Evolutionary conservation across 2,888 invertebrate genomes (phyloP), one percentile per base, ranked within the genome.

Genomic region (Noctua janthina): DNA sequence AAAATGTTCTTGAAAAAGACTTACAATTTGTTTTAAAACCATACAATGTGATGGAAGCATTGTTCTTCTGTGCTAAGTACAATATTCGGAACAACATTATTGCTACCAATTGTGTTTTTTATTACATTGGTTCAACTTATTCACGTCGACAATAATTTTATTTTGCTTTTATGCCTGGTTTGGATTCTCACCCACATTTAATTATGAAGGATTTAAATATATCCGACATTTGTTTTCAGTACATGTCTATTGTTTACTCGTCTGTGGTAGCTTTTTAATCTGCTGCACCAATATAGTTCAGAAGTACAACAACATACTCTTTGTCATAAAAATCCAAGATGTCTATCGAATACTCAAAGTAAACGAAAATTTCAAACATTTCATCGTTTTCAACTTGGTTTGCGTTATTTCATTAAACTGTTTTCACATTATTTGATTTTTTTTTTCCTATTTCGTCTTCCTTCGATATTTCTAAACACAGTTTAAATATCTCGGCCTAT

Each of bases 301-400:
- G 15, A 74, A 59, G 23, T 8, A 49, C 8, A 51, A 51, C 7
- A 81, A 79, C 11, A 56, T 79, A 1, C 10, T 71, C 2, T 35
- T 67, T 15, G 17, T 75, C 4, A 11, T 51, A 13, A 74, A 79
- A 59, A 79, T 79, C 17, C 81, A 81, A 39, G 11, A 54, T 20
- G n/a, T 79, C 23, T 70, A 56, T 49, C 51, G 54, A 67, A 20
- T 59, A 35, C 80, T 81, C 17, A 71, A 81, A n/a, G n/a, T 59
- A 17, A 66, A 67, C 2, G 56, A 49, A 7, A 17, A 49, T 59
- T 51, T 72, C 1, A 59, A 67, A 46, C 1, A 10, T 2, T 71
- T 81, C 11, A 67, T 71, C 1, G 1, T 43, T 3, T 59, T 4
- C n/a, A 79, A 74, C 23, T 71, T 70, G 70, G 23, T 71, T 20